These are phyloP conservation scores for Macrotis lagotis DNA, from an alignment of 2,113 vertebrate genomes.

Conservation along the genomic window DNA sequence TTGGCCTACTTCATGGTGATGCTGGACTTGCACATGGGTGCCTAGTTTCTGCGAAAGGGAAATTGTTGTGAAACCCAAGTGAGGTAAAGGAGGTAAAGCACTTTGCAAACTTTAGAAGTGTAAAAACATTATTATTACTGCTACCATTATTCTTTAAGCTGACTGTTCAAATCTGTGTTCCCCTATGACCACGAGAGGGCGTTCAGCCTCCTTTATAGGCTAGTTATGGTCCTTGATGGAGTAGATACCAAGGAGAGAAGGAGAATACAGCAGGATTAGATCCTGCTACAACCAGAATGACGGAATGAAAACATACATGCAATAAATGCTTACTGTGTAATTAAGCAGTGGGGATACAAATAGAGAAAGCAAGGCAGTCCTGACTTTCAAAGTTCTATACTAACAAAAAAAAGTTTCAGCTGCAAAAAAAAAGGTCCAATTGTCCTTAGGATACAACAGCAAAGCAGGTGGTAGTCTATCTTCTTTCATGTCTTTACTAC, in stretches of 20 bases:
- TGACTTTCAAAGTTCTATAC: neutral
- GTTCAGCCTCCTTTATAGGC: constrained; percentile 34
- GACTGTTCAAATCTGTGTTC: neutral
- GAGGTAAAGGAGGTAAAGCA: neutral
- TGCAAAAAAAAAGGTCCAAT: neutral
- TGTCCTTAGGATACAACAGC: neutral
- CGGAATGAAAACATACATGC: neutral
- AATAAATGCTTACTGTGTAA: neutral
- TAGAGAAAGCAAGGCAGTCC: neutral
- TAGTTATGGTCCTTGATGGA: neutral
- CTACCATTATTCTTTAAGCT: neutral
- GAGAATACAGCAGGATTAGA: neutral
- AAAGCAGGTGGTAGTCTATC: neutral
- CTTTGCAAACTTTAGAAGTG: neutral
- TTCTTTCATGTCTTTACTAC: neutral
- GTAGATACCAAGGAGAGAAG: rapidly evolving
- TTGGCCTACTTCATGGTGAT: neutral
- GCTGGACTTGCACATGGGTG: neutral
- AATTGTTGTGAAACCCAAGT: neutral
- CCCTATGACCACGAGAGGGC: constrained; percentile 57
- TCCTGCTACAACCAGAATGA: too few relatives aligned
- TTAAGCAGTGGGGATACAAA: neutral
- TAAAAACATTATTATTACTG: neutral
- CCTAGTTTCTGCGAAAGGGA: neutral
- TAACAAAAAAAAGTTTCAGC: neutral